These are phyloP conservation scores for Smittia sp. DNA, from an alignment of 2,888 invertebrate species.

Conservation along the genomic window DNA sequence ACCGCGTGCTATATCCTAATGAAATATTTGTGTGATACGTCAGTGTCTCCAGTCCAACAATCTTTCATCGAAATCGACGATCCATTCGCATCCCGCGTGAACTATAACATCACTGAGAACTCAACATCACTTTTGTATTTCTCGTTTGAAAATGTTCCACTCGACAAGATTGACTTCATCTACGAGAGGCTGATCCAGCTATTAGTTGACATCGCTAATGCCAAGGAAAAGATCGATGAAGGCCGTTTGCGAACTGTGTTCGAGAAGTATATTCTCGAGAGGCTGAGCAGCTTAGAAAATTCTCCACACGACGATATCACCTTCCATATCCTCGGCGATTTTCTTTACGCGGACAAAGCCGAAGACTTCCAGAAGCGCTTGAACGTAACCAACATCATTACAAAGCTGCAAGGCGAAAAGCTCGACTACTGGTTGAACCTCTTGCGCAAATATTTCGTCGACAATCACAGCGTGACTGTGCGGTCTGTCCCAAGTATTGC, in stretches of 20 bases:
- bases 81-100: conserved; percentile 73
- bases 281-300: conserved; percentile 69
- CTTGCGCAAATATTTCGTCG: conserved; percentile 58
- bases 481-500: conserved; percentile 62
- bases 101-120: conserved; percentile 70
- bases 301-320: conserved; percentile 75
- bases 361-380: conserved; percentile 67
- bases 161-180: conserved; percentile 63
- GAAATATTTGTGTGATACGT: conserved; percentile 82
- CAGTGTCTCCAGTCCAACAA: conserved; percentile 79
- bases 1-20: conserved; percentile 67
- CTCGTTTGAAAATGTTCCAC: conserved; percentile 72
- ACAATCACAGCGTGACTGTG: conserved; percentile 43
- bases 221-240: conserved; percentile 65
- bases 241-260: conserved; percentile 70
- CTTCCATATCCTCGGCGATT: conserved; percentile 75
- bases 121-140: conserved; percentile 67
- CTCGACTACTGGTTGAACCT: conserved; percentile 70
- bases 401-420: conserved; percentile 61
- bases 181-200: conserved; percentile 58
- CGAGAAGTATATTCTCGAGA: conserved; percentile 66
- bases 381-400: conserved; percentile 64
- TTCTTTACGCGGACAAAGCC: conserved; percentile 73
- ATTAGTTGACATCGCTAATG: conserved; percentile 54
- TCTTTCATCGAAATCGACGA: conserved; percentile 79